These are phyloP conservation scores for Xestia ashworthii DNA, from an alignment of 2,888 invertebrate genomes.

Conservation along the genomic window DNA sequence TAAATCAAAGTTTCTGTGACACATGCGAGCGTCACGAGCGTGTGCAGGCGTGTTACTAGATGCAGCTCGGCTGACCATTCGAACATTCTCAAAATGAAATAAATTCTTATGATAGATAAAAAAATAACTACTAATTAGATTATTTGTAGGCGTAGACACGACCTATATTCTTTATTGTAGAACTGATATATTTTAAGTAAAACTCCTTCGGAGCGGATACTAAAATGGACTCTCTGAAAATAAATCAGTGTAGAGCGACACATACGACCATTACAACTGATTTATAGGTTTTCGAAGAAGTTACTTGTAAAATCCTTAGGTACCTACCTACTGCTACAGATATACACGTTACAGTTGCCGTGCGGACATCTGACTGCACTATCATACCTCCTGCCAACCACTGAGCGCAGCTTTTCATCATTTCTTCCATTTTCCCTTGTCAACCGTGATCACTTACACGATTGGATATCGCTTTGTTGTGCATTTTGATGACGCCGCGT, in stretches of 20 bases:
- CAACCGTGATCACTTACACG: not conserved
- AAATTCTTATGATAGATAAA: not conserved
- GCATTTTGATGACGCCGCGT: too few relatives aligned
- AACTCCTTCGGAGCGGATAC: not conserved
- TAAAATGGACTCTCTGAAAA: constrained; percentile 12
- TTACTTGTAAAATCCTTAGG: not conserved
- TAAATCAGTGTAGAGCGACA: constrained; percentile 24
- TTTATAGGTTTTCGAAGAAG: constrained; percentile 3
- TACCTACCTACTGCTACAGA: not conserved
- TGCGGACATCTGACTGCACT: not conserved
- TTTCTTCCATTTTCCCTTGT: not conserved
- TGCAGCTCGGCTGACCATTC: not conserved
- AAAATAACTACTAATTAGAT: not conserved
- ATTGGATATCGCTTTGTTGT: not conserved
- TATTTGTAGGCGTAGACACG: not conserved
- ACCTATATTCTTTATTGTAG: not conserved
- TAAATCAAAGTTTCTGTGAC: too few relatives aligned
- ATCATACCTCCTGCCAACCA: not conserved
- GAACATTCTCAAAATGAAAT: not conserved
- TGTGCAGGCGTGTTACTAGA: not conserved
- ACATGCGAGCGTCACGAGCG: not conserved
- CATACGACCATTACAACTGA: constrained; percentile 19
- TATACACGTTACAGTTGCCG: not conserved
- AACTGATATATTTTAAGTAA: not conserved
- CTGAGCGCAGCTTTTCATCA: not conserved